Base-by-base conservation (phyloP, 2,888 invertebrate species). In the Eristalis arbustorum region DNA sequence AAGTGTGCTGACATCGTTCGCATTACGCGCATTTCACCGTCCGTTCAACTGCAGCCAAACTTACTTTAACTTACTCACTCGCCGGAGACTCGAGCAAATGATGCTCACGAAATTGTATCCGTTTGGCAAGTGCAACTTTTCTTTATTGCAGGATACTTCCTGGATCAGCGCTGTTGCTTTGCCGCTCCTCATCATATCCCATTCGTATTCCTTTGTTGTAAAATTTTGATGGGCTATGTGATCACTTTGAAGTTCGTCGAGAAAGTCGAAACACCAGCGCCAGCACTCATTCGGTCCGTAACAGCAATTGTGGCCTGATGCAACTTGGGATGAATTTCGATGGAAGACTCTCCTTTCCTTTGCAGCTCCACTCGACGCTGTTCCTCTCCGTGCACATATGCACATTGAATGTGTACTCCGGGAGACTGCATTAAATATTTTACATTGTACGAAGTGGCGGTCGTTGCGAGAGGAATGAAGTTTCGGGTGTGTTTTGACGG, bases 191-290 rank as follows among this genome's bases (percentile, higher is more conserved):
- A 68, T 73, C 49, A 76, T 80, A 77, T 75, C 71, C 68, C 57
- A 76, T 80, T 84, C 76, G 56, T 59, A 76, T 80, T 80, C 84
- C 59, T 84, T 84, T 76, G 84, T 80, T 79, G 76, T 64, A 76
- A 67, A 42, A 80, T 84, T 84, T 84, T 84, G 74, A 84, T 76
- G 80, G 80, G 84, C 75, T 63, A 68, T 80, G 80, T 76, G 67
- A 62, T 67, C 62, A 67, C 71, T 31, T 31, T 84, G 69, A 49
- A 67, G 64, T 75, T 79, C 61, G 61, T 42, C 69, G 71, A 75
- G 71, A 42, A 72, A 59, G 31, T 59, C 56, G 57, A 6, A 66
- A 67, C 37, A 76, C 34, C 59, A 76, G 67, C n/a, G 31, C 34
- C 59, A 76, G 67, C n/a, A 25, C 68, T 68, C 57, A 64, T 73